Conservation (phyloP, 2,888 invertebrate genomes). For the Odontocolon sp. region DNA sequence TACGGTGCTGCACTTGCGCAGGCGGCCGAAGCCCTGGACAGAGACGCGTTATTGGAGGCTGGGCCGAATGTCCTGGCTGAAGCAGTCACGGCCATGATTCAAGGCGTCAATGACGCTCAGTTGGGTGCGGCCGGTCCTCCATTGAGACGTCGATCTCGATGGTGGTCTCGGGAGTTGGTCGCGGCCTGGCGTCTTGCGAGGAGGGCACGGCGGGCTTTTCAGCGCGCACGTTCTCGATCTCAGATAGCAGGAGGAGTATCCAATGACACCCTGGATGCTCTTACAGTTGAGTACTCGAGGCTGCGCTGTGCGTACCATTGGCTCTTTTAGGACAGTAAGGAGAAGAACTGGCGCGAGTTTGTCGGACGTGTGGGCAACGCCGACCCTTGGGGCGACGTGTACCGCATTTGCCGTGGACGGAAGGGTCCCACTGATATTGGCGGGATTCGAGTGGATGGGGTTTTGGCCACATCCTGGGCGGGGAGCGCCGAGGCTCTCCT, state of each 20-base stretch:
- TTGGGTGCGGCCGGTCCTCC: neutral
- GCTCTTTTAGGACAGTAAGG: neutral
- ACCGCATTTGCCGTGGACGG: too few species aligned
- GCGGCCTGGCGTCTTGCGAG: neutral
- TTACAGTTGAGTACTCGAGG: too few species aligned
- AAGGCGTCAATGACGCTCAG: neutral
- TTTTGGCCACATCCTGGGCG: neutral
- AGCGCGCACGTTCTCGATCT: neutral
- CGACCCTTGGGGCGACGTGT: too few species aligned
- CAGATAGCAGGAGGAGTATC: too few species aligned
- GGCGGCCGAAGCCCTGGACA: neutral
- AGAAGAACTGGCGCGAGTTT: too few species aligned
- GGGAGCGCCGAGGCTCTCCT: slow-evolving; percentile 3
- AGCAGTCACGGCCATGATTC: neutral
- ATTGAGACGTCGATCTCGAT: neutral
- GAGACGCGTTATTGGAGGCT: neutral
- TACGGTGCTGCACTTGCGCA: neutral
- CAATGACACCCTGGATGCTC: neutral
- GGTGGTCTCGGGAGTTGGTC: neutral
- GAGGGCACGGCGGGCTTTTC: neutral
- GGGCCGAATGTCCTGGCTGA: neutral
- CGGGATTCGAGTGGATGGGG: slow-evolving; percentile 1
- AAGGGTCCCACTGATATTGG: slow-evolving; percentile 21
- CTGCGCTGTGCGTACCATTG: neutral
- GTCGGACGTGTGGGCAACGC: too few species aligned